Conservation (phyloP, 2,113 vertebrate species). For the Machaerirhynchus nigripectus region DNA sequence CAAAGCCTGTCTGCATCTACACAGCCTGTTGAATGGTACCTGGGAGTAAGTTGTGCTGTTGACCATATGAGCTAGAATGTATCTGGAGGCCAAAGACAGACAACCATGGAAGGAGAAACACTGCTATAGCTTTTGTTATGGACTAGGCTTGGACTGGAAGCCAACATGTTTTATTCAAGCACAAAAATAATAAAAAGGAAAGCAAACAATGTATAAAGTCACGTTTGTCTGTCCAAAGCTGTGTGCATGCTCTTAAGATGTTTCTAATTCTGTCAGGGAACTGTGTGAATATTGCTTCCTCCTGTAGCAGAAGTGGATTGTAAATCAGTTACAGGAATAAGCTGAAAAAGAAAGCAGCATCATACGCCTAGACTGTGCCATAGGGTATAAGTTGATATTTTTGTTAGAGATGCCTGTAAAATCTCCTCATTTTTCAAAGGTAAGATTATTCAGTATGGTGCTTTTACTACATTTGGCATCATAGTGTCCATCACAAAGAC, state of each 20-base stretch:
- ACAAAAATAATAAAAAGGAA: not conserved
- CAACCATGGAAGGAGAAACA: not conserved
- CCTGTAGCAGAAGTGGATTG: not conserved
- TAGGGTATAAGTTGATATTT: not conserved
- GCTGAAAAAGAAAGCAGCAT: not conserved
- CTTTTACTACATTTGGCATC: not conserved
- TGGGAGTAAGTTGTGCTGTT: not conserved
- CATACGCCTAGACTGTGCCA: not conserved
- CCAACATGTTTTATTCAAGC: not conserved
- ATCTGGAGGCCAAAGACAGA: not conserved
- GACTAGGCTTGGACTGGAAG: not conserved
- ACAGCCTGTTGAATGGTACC: not conserved
- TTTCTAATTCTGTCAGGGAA: not conserved
- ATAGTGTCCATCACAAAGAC: not conserved
- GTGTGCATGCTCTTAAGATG: not conserved
- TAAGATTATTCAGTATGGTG: not conserved
- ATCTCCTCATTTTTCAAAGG: not conserved
- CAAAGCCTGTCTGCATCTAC: not conserved
- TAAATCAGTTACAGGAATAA: not conserved
- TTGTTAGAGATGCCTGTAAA: not conserved
- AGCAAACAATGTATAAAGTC: not conserved
- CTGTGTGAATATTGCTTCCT: not conserved
- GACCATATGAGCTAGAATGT: not conserved
- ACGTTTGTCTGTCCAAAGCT: not conserved
- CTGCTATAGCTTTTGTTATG: not conserved